Base-by-base conservation (phyloP, 2,113 vertebrate genomes). In the Sisor rabdophorus region DNA sequence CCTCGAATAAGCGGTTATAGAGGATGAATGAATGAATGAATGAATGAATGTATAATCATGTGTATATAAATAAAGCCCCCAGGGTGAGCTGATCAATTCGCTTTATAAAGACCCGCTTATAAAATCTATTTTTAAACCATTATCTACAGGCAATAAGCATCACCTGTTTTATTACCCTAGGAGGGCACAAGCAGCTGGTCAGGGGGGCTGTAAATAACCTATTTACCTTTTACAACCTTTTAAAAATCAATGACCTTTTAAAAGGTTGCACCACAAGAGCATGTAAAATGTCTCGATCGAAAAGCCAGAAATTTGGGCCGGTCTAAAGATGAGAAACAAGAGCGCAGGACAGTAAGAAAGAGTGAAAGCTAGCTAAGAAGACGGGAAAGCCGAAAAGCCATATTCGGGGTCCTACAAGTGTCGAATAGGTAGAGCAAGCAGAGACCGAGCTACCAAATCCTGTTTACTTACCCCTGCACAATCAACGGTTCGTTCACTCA, bases 171-270 rank as follows among this genome's bases (percentile, higher is more conserved):
- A 63, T 53, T 50, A 81, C 79, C 58, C 78, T 80, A 69, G 84
- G 73, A 44, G 60, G 73, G 12, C 10, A 2, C 32, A 17, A 75
- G 52, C 72, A 78, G 80, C 24, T 73, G 71, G 70, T 40, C 55
- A 79, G 80, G 83, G 80, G 83, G 80, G 76, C 60, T 61, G 63
- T 55, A 44, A 22, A 81, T 71, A 85, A 79, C 69, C 60, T 48
- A 71, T 78, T 80, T 77, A 22, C 15, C 75, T 83, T 88, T 89
- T 87, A 89, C 84, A 79, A 82, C 86, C 85, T 84, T 84, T 79
- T 89, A 85, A 89, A 90, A 88, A 79, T 76, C 84, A 85, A 72
- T 82, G 79, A 76, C 75, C 87, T 86, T 84, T 83, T 85, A 88
- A 89, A 60, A 71, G 44, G 77, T 78, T 80, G 65, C 76, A 75